phyloP scores from a whole-genome alignment of 2,888 invertebrate genomes.

The Eupithecia subumbrata region DNA sequence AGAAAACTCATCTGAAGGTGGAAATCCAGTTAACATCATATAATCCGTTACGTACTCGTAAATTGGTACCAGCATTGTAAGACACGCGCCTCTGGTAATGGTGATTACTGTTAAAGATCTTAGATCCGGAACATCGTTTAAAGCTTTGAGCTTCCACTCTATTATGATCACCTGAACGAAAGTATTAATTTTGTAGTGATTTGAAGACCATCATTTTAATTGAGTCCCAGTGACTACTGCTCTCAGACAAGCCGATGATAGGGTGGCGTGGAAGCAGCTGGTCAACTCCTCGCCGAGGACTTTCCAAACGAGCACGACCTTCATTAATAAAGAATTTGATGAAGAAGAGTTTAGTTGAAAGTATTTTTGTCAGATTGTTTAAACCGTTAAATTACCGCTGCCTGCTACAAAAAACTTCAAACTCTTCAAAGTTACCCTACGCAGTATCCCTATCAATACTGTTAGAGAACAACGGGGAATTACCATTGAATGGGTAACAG shows the following conservation, averaged over 20 bases:
- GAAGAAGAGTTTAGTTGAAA: too few relatives aligned
- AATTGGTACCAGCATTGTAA: conserved; percentile 22
- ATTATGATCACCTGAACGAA: neutral
- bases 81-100: conserved; percentile 36
- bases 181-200: too few relatives aligned
- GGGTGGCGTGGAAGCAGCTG: too few relatives aligned
- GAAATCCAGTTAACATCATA: neutral
- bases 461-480: conserved; percentile 46
- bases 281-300: too few relatives aligned
- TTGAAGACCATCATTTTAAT: too few relatives aligned
- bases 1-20: neutral
- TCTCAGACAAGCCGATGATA: too few relatives aligned
- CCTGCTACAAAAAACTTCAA: neutral
- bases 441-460: conserved; percentile 21
- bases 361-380: neutral
- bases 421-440: conserved; percentile 21
- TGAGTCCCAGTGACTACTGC: too few relatives aligned
- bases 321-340: too few relatives aligned
- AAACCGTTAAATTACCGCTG: neutral
- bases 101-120: conserved; percentile 25
- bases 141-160: neutral
- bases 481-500: conserved; percentile 64
- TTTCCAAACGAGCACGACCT: too few relatives aligned
- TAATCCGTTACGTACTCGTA: conserved; percentile 11
- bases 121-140: conserved; percentile 22